Percentiles rank a stretch among this genome's conserved stretches.
Conservation (phyloP, 1,140 invertebrate species). For the Tyrophagus putrescentiae region DNA sequence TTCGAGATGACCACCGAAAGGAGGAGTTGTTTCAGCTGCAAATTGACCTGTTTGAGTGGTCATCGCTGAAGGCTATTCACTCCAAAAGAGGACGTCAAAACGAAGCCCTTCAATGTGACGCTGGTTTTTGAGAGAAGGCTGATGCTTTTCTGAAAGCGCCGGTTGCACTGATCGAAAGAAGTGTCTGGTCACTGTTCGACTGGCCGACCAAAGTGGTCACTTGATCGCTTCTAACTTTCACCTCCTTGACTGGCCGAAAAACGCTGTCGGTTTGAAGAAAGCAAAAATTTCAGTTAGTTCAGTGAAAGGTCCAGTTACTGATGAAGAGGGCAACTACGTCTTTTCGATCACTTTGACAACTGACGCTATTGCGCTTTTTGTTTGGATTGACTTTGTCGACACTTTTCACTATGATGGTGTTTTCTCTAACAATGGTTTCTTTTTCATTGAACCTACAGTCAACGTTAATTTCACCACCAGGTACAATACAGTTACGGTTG, state of each 20-base stretch:
- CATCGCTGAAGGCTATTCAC: background rate
- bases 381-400: constrained; percentile 44
- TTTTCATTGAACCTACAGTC: constrained; percentile 25
- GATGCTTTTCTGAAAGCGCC: background rate
- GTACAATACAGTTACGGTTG: no score
- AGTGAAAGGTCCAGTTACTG: no score
- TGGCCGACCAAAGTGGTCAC: background rate
- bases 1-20: constrained; percentile 17
- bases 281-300: background rate
- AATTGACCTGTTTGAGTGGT: background rate
- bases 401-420: no score
- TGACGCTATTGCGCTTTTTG: constrained; percentile 42
- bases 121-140: background rate
- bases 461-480: no score
- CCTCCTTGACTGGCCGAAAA: background rate
- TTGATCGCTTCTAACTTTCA: background rate
- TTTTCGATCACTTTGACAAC: constrained; percentile 36
- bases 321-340: no score
- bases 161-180: constrained; percentile 6
- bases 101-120: background rate
- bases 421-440: constrained; percentile 52
- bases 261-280: background rate
- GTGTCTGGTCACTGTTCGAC: background rate
- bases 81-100: background rate
- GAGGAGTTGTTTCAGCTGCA: constrained; percentile 2